Percentiles rank a stretch among this genome's conserved stretches.
Evolutionary conservation across 1,140 invertebrate genomes (phyloP).

Genomic region (Muscidifurax raptorellus): DNA sequence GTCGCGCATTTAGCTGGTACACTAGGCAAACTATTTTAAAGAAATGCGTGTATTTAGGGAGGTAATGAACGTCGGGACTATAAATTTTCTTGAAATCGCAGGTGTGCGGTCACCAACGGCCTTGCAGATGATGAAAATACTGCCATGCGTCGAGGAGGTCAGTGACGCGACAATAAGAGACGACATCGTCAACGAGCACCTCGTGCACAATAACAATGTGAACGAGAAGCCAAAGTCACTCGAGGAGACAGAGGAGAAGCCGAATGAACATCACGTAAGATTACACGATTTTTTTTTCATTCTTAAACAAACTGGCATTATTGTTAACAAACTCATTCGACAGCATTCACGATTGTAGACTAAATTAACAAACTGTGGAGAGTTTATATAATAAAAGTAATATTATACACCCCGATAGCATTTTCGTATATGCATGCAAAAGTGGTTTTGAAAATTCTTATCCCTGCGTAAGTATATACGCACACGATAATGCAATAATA

Average conservation of each 20-base stretch:
- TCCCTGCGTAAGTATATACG: no score
- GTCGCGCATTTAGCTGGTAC: no score
- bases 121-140: constrained; percentile 72
- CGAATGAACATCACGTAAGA: not conserved
- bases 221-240: constrained; percentile 16
- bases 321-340: no score
- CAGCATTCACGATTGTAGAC: no score
- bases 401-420: no score
- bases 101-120: constrained; percentile 29
- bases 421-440: no score
- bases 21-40: not conserved
- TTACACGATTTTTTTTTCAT: no score
- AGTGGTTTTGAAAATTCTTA: no score
- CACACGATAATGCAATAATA: no score
- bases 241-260: constrained; percentile 27
- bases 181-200: constrained; percentile 60
- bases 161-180: constrained; percentile 62
- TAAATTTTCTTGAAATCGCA: not conserved
- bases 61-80: not conserved
- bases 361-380: no score
- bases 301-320: no score
- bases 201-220: constrained; percentile 63
- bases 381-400: no score
- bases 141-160: constrained; percentile 71
- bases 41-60: not conserved